Conservation (phyloP, 2,797 vertebrate species). For the Aquila chrysaetos region DNA sequence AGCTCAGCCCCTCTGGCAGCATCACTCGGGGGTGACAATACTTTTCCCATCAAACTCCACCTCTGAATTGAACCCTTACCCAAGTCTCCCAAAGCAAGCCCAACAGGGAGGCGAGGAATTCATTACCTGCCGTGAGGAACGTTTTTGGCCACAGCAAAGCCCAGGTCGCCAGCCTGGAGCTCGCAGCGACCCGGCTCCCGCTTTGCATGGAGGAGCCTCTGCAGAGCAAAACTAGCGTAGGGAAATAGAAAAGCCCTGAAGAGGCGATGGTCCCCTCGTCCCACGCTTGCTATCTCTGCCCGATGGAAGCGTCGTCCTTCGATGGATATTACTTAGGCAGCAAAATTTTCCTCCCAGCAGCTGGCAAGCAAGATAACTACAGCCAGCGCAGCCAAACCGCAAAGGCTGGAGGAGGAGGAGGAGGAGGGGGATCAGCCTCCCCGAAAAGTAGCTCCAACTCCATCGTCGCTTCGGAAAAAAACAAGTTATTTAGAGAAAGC, state of each 20-base stretch:
- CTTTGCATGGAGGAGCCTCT: not conserved
- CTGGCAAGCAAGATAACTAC: not conserved
- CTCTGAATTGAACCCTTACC: fast-evolving
- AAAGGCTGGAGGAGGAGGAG: not conserved
- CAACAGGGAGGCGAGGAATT: fast-evolving
- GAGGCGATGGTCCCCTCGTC: not conserved
- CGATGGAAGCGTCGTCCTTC: not conserved
- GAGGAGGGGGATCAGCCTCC: not conserved
- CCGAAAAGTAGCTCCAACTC: not conserved
- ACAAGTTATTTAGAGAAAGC: conserved; percentile 16
- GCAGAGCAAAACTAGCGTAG: not conserved
- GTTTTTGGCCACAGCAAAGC: not conserved
- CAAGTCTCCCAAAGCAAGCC: not conserved
- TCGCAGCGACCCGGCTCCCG: not conserved
- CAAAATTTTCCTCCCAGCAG: not conserved
- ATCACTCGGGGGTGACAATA: not conserved
- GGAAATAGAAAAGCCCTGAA: not conserved
- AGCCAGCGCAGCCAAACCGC: not conserved
- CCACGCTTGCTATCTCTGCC: not conserved
- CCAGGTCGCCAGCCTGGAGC: fast-evolving
- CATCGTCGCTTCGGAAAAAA: not conserved
- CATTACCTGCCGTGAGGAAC: fast-evolving
- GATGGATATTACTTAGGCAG: not conserved
- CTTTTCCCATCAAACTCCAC: not conserved
- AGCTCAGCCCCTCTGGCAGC: fast-evolving